These are phyloP conservation scores for Aplidium turbinatum DNA, from an alignment of 23 tunicate species.

Conservation along the genomic window DNA sequence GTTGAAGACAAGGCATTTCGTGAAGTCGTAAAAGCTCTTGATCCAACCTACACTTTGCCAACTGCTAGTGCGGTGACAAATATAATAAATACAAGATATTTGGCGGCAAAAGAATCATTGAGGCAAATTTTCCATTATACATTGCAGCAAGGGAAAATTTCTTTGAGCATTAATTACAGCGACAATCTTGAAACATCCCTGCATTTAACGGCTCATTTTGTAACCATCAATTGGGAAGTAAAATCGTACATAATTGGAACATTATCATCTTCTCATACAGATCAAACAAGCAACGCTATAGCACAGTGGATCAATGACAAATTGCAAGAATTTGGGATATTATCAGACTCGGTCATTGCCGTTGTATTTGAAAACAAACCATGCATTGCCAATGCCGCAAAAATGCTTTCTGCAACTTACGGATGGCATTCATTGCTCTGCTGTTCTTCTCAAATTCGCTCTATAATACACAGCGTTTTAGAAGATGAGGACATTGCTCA, in stretches of 20 bases:
- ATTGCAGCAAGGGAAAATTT: neutral
- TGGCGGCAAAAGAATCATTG: constrained; percentile 9
- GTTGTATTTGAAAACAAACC: neutral
- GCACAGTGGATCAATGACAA: constrained; percentile 40
- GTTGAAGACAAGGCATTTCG: constrained; percentile 26
- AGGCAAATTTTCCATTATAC: neutral
- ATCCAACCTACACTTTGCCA: constrained; percentile 15
- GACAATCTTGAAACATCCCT: neutral
- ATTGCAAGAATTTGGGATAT: constrained; percentile 13
- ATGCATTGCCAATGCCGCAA: neutral
- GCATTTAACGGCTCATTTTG: neutral
- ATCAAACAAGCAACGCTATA: constrained; percentile 1
- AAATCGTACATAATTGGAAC: constrained; percentile 2
- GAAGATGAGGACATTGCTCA: too few relatives aligned
- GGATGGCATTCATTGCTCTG: constrained; percentile 26
- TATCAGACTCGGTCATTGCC: neutral
- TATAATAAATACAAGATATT: constrained; percentile 14
- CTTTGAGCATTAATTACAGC: neutral
- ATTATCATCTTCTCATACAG: too few relatives aligned
- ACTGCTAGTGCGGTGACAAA: neutral
- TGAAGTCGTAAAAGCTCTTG: neutral
- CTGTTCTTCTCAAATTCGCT: constrained; percentile 5
- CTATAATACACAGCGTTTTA: too few relatives aligned
- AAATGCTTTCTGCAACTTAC: constrained; percentile 22
- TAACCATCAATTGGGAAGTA: constrained; percentile 14